A percentile compares a stretch with the other conserved stretches of the same genome.
phyloP scores from a whole-genome alignment of 1,140 invertebrate species.

The Planococcus citri region DNA sequence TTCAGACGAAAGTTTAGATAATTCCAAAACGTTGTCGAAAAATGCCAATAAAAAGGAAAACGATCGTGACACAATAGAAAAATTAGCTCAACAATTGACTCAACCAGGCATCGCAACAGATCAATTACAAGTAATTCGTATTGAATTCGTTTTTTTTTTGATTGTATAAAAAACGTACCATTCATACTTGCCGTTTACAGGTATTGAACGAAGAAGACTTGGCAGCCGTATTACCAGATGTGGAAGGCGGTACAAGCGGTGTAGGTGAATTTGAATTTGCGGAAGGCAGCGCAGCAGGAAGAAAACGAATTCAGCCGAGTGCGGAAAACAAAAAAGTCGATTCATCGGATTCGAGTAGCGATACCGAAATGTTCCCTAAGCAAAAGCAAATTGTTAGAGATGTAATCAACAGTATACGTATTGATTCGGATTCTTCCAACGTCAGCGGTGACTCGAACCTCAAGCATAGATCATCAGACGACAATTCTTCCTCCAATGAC shows the following conservation, averaged over 20 bases:
- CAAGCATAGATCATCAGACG: slow-evolving; percentile 19
- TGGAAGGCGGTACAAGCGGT: slow-evolving; percentile 39
- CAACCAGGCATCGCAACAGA: slow-evolving; percentile 25
- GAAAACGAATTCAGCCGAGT: slow-evolving; percentile 22
- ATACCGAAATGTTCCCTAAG: slow-evolving; percentile 49
- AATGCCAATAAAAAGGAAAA: slow-evolving; percentile 3
- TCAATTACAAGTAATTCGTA: slow-evolving; percentile 28
- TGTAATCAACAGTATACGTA: slow-evolving; percentile 44
- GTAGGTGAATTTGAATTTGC: slow-evolving; percentile 45
- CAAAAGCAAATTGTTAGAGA: slow-evolving; percentile 47
- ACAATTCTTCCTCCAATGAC: slow-evolving; percentile 38
- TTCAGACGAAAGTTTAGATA: slow-evolving; percentile 26
- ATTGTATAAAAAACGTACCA: not conserved
- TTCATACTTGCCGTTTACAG: slow-evolving; percentile 30
- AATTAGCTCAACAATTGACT: slow-evolving; percentile 28
- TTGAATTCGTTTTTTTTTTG: too few relatives aligned
- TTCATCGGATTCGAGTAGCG: slow-evolving; percentile 36
- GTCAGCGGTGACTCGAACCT: slow-evolving; percentile 34
- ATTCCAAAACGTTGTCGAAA: not conserved
- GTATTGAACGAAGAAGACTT: slow-evolving; percentile 55
- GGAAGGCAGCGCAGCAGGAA: slow-evolving; percentile 29
- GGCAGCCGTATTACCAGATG: slow-evolving; percentile 49
- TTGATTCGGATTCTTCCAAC: slow-evolving; percentile 43
- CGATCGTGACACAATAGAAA: slow-evolving; percentile 26
- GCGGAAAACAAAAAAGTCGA: slow-evolving; percentile 26